Conservation (phyloP, 1,140 invertebrate species). For the Drosophila willistoni region DNA sequence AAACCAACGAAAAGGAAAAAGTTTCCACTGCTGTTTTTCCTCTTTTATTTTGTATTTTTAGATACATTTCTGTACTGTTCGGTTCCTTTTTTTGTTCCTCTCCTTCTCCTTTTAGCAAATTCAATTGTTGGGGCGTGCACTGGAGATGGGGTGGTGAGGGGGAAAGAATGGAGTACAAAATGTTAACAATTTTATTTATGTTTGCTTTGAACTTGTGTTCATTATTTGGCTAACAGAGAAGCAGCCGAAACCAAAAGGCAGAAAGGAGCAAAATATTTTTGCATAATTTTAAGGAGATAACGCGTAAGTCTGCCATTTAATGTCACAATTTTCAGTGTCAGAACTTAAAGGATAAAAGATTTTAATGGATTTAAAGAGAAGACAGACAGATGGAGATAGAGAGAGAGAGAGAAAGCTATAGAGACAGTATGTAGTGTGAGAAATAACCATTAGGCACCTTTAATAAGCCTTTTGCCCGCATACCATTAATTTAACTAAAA, state of each 20-base stretch:
- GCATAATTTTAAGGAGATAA: conserved; percentile 17
- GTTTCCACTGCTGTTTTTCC: conserved; percentile 48
- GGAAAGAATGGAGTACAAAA: conserved; percentile 49
- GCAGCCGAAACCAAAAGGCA: conserved; percentile 19
- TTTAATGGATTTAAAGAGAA: conserved; percentile 11
- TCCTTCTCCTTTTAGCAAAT: conserved; percentile 43
- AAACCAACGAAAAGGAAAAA: conserved; percentile 74
- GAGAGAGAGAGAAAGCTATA: neutral
- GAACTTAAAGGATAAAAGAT: conserved; percentile 25
- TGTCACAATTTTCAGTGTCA: conserved; percentile 26
- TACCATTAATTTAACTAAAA: conserved; percentile 54
- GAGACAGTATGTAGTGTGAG: conserved; percentile 27
- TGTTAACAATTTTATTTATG: conserved; percentile 82
- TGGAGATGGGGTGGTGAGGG: conserved; percentile 1
- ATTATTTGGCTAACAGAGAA: conserved; percentile 64
- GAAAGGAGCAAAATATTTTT: conserved; percentile 36
- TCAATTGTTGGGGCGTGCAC: conserved; percentile 73
- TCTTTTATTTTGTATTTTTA: conserved; percentile 36
- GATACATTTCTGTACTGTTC: conserved; percentile 32
- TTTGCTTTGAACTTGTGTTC: conserved; percentile 79
- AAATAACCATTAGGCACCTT: conserved; percentile 60
- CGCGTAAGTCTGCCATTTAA: conserved; percentile 8
- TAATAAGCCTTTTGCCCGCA: conserved; percentile 24
- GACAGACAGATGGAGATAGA: neutral
- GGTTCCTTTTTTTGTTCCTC: conserved; percentile 24